These are phyloP conservation scores for Atrichornis clamosus DNA, from an alignment of 2,113 vertebrate species.

Conservation along the genomic window DNA sequence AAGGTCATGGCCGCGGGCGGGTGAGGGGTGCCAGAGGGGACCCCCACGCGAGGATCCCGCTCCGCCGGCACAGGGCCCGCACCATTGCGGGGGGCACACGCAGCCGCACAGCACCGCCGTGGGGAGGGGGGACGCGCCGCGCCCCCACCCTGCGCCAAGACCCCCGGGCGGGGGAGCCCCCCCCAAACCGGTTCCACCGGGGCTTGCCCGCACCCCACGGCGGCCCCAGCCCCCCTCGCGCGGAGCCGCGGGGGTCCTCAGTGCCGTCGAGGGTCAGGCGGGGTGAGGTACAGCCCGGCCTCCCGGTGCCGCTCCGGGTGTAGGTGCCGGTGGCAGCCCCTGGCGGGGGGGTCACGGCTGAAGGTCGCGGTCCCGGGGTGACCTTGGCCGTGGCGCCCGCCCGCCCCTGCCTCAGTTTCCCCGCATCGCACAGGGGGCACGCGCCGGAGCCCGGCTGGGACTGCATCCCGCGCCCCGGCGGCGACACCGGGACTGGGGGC, in stretches of 20 bases:
- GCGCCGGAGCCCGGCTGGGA: background rate
- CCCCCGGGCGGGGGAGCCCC: background rate
- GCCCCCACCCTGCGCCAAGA: background rate
- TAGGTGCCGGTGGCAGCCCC: background rate
- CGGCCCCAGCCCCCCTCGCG: background rate
- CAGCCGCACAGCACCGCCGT: background rate
- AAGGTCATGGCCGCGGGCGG: background rate
- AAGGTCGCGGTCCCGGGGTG: constrained; percentile 22
- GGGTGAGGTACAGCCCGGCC: background rate
- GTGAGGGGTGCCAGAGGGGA: background rate
- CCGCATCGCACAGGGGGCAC: background rate
- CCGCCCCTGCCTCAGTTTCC: constrained; percentile 18
- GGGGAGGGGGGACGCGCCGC: background rate
- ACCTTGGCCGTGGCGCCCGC: background rate
- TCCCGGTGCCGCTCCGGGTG: background rate
- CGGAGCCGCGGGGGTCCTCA: background rate
- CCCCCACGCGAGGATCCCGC: background rate
- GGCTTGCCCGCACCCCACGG: background rate
- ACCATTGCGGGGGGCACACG: background rate
- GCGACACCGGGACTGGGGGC: background rate
- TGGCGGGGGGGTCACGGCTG: constrained; percentile 2
- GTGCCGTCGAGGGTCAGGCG: background rate
- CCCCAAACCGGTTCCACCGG: constrained; percentile 28
- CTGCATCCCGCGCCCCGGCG: background rate
- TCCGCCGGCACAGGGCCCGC: background rate